Evolutionary conservation across 2,113 vertebrate species (phyloP).

Genomic region (Carollia perspicillata): DNA sequence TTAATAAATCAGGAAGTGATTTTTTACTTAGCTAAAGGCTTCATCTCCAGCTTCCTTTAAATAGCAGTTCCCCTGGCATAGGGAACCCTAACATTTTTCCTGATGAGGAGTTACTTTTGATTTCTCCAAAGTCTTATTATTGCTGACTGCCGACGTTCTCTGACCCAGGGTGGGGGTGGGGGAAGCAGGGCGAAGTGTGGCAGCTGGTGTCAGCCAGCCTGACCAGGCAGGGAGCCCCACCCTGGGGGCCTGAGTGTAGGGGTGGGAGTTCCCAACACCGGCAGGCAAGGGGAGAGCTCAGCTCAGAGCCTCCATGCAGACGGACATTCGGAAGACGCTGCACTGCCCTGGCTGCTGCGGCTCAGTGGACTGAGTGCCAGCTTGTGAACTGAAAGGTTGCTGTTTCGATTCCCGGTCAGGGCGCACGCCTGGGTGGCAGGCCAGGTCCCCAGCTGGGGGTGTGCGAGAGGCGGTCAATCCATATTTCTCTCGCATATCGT

Average conservation of each 20-base stretch:
- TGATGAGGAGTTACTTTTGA: conserved; percentile 53
- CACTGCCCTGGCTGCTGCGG: too few species aligned
- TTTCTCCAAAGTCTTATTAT: conserved; percentile 59
- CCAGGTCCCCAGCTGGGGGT: too few species aligned
- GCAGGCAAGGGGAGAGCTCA: background rate
- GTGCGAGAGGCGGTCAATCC: too few species aligned
- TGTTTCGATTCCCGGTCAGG: too few species aligned
- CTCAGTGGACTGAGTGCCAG: too few species aligned
- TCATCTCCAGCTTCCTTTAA: conserved; percentile 14
- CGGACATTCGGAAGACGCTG: background rate
- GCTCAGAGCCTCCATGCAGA: background rate
- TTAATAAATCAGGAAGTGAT: conserved; percentile 60
- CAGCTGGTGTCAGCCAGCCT: background rate
- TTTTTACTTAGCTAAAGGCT: conserved; percentile 59
- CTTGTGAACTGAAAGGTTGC: too few species aligned
- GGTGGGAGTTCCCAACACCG: background rate
- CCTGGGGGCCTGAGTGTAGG: background rate
- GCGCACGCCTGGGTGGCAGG: too few species aligned
- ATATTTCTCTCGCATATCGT: too few species aligned
- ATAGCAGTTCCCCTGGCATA: conserved; percentile 46
- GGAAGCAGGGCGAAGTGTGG: background rate
- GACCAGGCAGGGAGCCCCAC: background rate
- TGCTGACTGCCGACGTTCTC: conserved; percentile 57
- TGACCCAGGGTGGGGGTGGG: background rate
- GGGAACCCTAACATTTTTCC: conserved; percentile 57